Evolutionary conservation across 1,140 invertebrate species (phyloP), one percentile per base, ranked within the genome.

Genomic region (Danaus plexippus): DNA sequence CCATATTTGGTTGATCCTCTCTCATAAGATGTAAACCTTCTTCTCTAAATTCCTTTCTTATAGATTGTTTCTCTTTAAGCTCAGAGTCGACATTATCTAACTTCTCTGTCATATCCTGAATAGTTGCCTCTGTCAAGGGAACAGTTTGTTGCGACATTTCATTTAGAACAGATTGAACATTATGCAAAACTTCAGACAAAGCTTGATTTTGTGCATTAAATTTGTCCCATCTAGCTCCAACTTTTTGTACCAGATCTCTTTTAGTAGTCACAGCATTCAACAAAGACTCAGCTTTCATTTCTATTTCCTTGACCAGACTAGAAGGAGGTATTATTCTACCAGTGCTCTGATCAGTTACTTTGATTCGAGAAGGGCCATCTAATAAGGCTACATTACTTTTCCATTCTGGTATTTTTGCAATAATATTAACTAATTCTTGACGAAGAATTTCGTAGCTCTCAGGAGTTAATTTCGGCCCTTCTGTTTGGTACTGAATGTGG

Each of bases 401-500:
- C 92, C 93, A 94, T 22, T 88, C 88, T 1, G 89, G 86, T 2
- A 94, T 87, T 75, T 93, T 93, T 0, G 88, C 84, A 9, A 90
- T 86, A 43, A 95, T 85, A 48, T 81, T 85, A 22, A 92, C 90
- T 2, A 95, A 83, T 75, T 96, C 94, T 57, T 89, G 85, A 11
- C 92, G 89, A 11, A 93, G 86, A 62, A 89, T 83, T 57, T 91
- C 89, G 11, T 94, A 88, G 64, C 92, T 91, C 55, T 90, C 89
- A 2, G 91, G 87, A 3, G 88, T 89, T 47, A 89, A 90, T 84
- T 93, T 95, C 61, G 88, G 90, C 9, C 93, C 91, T 50, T 94
- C 92, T 9, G 95, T 80, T 80, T 95, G 92, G 67, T 94, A 94
- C 69, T 95, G 92, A 43, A 94, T 89, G 64, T 96, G 93, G 56